Evolutionary conservation across 1,140 invertebrate genomes (phyloP).

Genomic region (Drosophila seguyi): DNA sequence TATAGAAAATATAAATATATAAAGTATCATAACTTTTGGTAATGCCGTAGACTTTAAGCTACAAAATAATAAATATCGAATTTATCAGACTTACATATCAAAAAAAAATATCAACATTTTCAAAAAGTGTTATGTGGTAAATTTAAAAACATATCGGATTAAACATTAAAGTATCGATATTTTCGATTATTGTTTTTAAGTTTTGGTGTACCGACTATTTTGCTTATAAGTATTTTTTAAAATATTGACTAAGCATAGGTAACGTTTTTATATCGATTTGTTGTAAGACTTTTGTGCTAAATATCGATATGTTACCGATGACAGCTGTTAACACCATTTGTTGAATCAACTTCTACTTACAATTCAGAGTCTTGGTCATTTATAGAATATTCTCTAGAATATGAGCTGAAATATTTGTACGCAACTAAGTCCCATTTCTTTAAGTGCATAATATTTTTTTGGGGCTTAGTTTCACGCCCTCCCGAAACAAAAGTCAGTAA

Average conservation of each 20-base stretch:
- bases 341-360: neutral
- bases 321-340: neutral
- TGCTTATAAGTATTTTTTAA: neutral
- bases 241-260: neutral
- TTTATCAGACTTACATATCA: too few species aligned
- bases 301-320: neutral
- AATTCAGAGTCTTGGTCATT: neutral
- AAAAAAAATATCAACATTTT: too few species aligned
- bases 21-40: too few species aligned
- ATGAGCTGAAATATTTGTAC: neutral
- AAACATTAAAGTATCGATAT: neutral
- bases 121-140: too few species aligned
- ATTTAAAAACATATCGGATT: neutral
- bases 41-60: neutral
- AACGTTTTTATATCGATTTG: neutral
- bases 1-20: too few species aligned
- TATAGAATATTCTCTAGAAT: neutral
- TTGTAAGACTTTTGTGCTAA: neutral
- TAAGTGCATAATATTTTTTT: neutral
- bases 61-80: too few species aligned
- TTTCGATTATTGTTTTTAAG: neutral
- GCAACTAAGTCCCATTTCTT: neutral
- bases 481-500: neutral
- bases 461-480: neutral
- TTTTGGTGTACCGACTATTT: neutral